phyloP scores from a whole-genome alignment of 2,888 invertebrate species.

The Eubasilissa splendida region DNA sequence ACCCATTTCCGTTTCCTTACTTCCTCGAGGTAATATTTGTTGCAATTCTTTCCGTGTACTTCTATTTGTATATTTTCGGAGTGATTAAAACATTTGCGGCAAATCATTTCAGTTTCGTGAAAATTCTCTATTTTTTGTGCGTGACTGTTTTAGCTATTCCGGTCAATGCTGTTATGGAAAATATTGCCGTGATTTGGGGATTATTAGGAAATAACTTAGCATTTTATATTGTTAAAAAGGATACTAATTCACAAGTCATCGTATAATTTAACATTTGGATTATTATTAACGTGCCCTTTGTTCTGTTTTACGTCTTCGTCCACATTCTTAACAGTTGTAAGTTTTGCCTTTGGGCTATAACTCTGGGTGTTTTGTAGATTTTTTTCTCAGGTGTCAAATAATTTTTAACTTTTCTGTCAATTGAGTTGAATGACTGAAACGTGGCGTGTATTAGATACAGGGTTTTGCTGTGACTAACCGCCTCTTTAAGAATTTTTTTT shows the following conservation, averaged over 20 bases:
- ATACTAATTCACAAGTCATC: constrained; percentile 1
- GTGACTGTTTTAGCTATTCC: constrained; percentile 17
- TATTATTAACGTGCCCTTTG: no score
- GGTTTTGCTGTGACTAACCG: no score
- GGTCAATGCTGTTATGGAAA: constrained; percentile 29
- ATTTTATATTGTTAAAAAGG: constrained; percentile 32
- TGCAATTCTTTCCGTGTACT: constrained; percentile 8
- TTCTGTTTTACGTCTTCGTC: no score
- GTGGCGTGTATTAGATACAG: no score
- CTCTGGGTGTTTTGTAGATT: no score
- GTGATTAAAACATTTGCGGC: constrained; percentile 21
- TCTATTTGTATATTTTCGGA: constrained; percentile 33
- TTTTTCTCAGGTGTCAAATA: no score
- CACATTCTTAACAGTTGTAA: no score
- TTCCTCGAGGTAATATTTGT: neutral
- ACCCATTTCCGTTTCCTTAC: neutral
- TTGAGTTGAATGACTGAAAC: no score
- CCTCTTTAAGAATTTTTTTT: no score
- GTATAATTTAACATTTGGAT: neutral
- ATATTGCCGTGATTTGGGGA: constrained; percentile 33
- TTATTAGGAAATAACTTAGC: constrained; percentile 22
- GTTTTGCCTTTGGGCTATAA: no score
- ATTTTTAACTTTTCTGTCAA: no score
- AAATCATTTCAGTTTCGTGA: constrained; percentile 6
- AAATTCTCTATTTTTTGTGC: constrained; percentile 7